These are phyloP conservation scores for Camarhynchus parvulus DNA, from an alignment of 2,113 vertebrate species.

Conservation along the genomic window DNA sequence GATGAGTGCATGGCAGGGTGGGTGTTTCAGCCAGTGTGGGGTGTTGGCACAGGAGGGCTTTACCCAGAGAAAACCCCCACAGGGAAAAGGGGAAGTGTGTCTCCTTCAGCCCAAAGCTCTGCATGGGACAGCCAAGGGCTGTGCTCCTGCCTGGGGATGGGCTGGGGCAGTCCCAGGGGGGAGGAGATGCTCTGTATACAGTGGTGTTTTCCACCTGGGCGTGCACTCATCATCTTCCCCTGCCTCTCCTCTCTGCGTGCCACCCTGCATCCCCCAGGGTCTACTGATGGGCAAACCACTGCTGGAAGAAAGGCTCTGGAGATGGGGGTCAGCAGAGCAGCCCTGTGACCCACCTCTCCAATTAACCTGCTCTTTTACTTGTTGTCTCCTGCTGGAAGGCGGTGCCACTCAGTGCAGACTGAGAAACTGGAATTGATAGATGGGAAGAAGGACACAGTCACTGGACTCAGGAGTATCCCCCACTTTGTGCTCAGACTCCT, in stretches of 20 bases:
- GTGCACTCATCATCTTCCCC: not conserved
- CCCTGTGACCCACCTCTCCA: not conserved
- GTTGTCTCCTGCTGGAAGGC: not conserved
- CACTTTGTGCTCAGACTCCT: not conserved
- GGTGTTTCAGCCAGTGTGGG: fast-evolving
- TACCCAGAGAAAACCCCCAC: not conserved
- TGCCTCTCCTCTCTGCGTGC: fast-evolving
- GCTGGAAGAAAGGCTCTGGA: not conserved
- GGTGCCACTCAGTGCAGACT: not conserved
- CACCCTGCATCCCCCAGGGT: not conserved
- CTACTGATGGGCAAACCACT: not conserved
- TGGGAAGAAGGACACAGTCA: not conserved
- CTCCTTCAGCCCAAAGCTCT: not conserved
- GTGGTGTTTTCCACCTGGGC: not conserved
- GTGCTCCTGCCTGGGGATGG: not conserved
- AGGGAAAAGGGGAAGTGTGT: not conserved
- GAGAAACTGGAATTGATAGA: not conserved
- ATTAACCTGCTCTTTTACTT: not conserved
- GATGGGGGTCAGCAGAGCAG: not conserved
- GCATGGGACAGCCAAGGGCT: not conserved
- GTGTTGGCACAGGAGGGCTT: not conserved
- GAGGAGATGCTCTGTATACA: not conserved
- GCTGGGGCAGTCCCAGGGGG: fast-evolving
- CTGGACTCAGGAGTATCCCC: not conserved
- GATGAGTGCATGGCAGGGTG: not conserved